Evolutionary conservation across 2,888 invertebrate species (phyloP).

Genomic region (Alviniconcha strummeri): DNA sequence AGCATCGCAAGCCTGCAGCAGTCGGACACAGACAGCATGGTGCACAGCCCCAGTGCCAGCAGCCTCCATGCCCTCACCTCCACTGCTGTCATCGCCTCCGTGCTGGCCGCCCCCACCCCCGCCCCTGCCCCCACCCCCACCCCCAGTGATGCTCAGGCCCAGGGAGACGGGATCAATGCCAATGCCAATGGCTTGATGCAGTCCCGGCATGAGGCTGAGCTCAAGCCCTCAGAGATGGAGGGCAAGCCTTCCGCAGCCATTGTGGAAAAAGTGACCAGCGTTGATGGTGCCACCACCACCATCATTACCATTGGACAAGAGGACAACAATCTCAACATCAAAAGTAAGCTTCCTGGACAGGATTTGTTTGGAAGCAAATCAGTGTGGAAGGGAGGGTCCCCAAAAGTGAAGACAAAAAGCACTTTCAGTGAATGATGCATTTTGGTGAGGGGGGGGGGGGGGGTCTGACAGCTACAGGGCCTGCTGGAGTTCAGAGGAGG

Average conservation of each 20-base stretch:
- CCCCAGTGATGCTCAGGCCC: background rate
- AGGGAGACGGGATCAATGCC: constrained; percentile 31
- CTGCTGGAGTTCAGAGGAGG: too few relatives aligned
- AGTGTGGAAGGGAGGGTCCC: too few relatives aligned
- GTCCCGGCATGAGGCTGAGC: constrained; percentile 21
- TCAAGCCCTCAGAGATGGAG: background rate
- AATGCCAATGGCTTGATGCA: constrained; percentile 18
- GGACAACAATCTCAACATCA: constrained; percentile 44
- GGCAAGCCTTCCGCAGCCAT: constrained; percentile 14
- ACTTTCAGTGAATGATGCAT: too few relatives aligned
- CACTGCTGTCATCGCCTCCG: constrained; percentile 11
- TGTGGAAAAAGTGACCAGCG: constrained; percentile 25
- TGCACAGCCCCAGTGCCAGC: constrained; percentile 50
- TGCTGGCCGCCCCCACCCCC: background rate
- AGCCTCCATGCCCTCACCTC: constrained; percentile 42
- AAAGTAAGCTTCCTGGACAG: constrained; percentile 37
- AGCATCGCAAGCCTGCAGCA: constrained; percentile 39
- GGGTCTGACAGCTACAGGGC: too few relatives aligned
- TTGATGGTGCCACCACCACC: constrained; percentile 30
- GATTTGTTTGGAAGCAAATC: background rate
- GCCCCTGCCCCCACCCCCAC: background rate
- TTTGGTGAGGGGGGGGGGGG: too few relatives aligned
- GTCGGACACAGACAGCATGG: constrained; percentile 43
- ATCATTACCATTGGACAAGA: constrained; percentile 46
- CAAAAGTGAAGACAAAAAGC: too few relatives aligned